Percentiles rank a stretch among this genome's conserved stretches.
phyloP scores from a whole-genome alignment of 2,113 vertebrate species.

The Ageneiosus marmoratus region DNA sequence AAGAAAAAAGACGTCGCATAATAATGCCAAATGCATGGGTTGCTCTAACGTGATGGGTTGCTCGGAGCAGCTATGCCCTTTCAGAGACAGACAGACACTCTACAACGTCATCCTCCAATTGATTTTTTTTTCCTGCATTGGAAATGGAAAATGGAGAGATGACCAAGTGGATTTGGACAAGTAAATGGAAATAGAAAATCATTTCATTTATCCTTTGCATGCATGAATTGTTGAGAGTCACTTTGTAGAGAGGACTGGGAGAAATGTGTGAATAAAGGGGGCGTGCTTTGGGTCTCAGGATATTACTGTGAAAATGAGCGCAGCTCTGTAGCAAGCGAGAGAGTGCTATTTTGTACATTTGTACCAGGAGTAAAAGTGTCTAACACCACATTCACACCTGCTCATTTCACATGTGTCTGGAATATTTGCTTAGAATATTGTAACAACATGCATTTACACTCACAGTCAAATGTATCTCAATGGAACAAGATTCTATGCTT shows the following conservation, averaged over 20 bases:
- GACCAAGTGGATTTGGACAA: constrained; percentile 46
- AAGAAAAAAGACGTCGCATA: constrained; percentile 47
- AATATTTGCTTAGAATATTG: background rate
- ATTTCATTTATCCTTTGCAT: constrained; percentile 39
- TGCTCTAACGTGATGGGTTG: constrained; percentile 36
- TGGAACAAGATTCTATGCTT: background rate
- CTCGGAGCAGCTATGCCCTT: constrained; percentile 39
- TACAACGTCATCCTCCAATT: constrained; percentile 36
- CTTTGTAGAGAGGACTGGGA: constrained; percentile 28
- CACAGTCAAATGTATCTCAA: background rate
- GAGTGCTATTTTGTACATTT: background rate
- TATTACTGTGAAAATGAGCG: constrained; percentile 1
- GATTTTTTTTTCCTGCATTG: constrained; percentile 14
- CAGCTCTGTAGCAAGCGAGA: constrained; percentile 35
- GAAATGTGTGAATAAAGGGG: constrained; percentile 2
- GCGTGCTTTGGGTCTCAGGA: background rate
- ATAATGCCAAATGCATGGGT: constrained; percentile 38
- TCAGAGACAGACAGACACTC: constrained; percentile 52
- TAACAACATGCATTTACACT: background rate
- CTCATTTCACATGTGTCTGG: background rate
- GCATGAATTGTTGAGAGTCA: constrained; percentile 52
- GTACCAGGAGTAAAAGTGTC: constrained; percentile 6
- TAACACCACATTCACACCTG: background rate
- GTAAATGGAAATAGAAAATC: constrained; percentile 47
- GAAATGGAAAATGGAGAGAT: constrained; percentile 25